Evolutionary conservation across 2,888 invertebrate genomes (phyloP), one percentile per base, ranked within the genome.

Genomic region (Autographa pulchrina): DNA sequence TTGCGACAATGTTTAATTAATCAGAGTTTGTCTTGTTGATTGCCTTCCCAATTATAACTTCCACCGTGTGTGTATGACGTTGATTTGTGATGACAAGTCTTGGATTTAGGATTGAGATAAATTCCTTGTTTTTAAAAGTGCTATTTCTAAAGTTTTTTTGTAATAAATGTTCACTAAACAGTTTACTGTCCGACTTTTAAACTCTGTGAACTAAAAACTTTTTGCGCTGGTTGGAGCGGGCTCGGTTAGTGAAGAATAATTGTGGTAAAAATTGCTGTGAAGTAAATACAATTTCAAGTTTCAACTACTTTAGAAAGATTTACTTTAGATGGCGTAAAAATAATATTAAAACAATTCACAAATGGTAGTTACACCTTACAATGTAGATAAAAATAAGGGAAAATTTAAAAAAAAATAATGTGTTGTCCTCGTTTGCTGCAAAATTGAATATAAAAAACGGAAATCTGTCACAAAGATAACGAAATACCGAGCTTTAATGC

Each of bases 1-100:
- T 92, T 92, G 94, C 90, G 94, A 94, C 94, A 93, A 85, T 92
- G 92, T 94, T 92, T 94, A 94, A 95, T 94, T 94, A 93, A 92
- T 92, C 92, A 89, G 90, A 92, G 94, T 94, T 93, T 94, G 90
- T 94, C 94, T 94, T 93, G 92, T 90, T 94, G 94, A 95, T 95
- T 94, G 92, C 94, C 80, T 89, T 91, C 89, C 90, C 92, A 94
- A 94, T 95, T 94, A 94, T 93, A 94, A 94, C 89, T 93, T 91
- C 76, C 86, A 83, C 89, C 92, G 90, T 92, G 89, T 93, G 92
- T 85, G 87, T 68, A 56, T 88, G 94, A 93, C 95, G 92, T 92
- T 92, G 92, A 93, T 93, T 93, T 91, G 93, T 93, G 86, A 86
- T 81, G 80, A 75, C 60, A 56, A 56, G 59, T 63, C 65, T 61